phyloP scores from a whole-genome alignment of 2,888 invertebrate genomes.

The Adineta ricciae region DNA sequence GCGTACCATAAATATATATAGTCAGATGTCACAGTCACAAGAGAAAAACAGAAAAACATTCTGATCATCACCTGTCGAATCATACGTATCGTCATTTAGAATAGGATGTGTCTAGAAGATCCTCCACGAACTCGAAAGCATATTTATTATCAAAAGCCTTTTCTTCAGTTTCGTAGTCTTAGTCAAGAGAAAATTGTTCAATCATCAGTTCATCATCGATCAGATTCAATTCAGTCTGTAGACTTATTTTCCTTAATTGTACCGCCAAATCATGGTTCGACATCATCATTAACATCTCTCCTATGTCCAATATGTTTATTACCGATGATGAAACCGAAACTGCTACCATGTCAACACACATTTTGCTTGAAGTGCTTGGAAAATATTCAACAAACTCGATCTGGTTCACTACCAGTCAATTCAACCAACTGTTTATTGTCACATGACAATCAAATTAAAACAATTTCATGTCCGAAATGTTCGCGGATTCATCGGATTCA shows the following conservation, averaged over 20 bases:
- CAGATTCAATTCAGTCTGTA: neutral
- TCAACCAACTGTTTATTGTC: neutral
- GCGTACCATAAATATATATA: no score
- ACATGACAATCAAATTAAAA: neutral
- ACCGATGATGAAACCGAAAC: neutral
- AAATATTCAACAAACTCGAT: neutral
- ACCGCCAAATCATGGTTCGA: neutral
- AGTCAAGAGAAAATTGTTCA: neutral
- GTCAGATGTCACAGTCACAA: no score
- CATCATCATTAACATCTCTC: neutral
- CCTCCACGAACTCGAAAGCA: no score
- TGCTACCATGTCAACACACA: constrained; percentile 2
- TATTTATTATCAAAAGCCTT: neutral
- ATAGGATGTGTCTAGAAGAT: no score
- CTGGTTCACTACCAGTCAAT: neutral
- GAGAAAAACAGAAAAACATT: no score
- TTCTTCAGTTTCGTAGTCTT: neutral
- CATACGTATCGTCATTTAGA: no score
- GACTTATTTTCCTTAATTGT: neutral
- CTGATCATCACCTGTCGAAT: no score
- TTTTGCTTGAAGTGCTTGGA: neutral
- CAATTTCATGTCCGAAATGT: neutral
- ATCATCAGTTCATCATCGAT: neutral
- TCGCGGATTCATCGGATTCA: neutral
- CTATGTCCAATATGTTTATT: neutral